Evolutionary conservation across 1,140 invertebrate species (phyloP), one percentile per base, ranked within the genome.

Genomic region (Zophobas atratus): DNA sequence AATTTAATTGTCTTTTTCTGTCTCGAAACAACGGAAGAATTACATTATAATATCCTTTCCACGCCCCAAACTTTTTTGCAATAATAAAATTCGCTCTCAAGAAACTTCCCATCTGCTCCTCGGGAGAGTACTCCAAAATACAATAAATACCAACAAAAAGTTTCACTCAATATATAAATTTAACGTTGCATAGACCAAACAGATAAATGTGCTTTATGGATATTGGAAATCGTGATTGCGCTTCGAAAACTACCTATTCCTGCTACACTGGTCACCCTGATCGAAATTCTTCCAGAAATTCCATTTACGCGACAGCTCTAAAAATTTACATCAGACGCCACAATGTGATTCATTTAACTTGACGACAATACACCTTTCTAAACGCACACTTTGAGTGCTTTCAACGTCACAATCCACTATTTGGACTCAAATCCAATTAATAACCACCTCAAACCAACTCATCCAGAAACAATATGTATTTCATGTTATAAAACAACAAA

Each of bases 1-100:
- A 67, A 67, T 67, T 67, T 67, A 67, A 67, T 67, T 67, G 60
- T 67, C 60, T 67, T 67, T 39, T 67, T 67, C 60, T 67, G 60
- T 51, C 49, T 51, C 49, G 39, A 46, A 67, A 67, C 60, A 67
- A 67, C 60, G 39, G 39, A 67, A 43, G 60, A 67, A 67, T 67
- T 67, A 67, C 60, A 67, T 67, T 67, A 67, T 67, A 67, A 67
- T 67, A 67, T 67, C 60, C 38, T 32, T 51, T 67, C 38, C 39
- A 20, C 60, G 60, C 60, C 60, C 8, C 32, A 67, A 67, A 67
- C 60, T 67, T 33, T 43, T 32, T 67, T 67, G 38, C 32, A 41
- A 48, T 67, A 43, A 67, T 32, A 48, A 67, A 67, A 67, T 67
- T 67, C 60, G 6, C 33, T 43, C 60, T 5, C 33, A 35, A 35